These are phyloP conservation scores for Poeciliopsis turrubarensis DNA, from an alignment of 2,113 vertebrate species.

Conservation along the genomic window DNA sequence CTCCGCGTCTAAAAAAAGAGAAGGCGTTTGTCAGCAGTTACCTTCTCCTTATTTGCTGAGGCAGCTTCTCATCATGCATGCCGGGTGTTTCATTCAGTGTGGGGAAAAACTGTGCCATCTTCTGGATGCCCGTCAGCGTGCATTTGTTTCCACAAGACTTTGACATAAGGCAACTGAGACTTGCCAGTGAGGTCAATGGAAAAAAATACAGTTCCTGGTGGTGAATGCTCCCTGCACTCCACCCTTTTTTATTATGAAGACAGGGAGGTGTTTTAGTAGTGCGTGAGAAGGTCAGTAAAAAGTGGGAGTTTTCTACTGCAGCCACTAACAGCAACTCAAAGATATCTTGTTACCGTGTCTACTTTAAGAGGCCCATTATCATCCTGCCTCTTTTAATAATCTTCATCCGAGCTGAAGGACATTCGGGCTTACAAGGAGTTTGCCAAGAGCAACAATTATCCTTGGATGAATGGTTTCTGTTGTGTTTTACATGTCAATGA, in stretches of 20 bases:
- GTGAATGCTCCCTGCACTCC: conserved; percentile 25
- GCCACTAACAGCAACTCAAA: conserved; percentile 14
- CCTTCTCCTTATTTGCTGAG: conserved; percentile 59
- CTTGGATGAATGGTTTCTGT: conserved; percentile 52
- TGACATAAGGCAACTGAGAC: conserved; percentile 23
- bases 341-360: conserved; percentile 10
- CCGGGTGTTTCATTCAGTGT: conserved; percentile 44
- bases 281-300: conserved; percentile 1
- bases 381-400: conserved; percentile 42
- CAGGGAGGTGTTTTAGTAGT: conserved; percentile 11
- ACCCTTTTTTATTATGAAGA: conserved; percentile 47
- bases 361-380: conserved; percentile 34
- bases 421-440: conserved; percentile 26
- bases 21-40: conserved; percentile 50
- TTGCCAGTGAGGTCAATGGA: conserved; percentile 19
- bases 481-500: conserved; percentile 52
- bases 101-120: conserved; percentile 64
- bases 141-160: conserved; percentile 27
- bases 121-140: conserved; percentile 49
- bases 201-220: conserved; percentile 32
- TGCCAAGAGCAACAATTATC: conserved; percentile 61
- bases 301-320: background rate
- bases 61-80: conserved; percentile 58
- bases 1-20: conserved; percentile 7
- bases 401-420: conserved; percentile 31